Evolutionary conservation across 30 jellyfish, hydroid and myxozoan genomes (phyloP), one percentile per base, ranked within the genome.

Genomic region (Calvadosia cruxmelitensis): DNA sequence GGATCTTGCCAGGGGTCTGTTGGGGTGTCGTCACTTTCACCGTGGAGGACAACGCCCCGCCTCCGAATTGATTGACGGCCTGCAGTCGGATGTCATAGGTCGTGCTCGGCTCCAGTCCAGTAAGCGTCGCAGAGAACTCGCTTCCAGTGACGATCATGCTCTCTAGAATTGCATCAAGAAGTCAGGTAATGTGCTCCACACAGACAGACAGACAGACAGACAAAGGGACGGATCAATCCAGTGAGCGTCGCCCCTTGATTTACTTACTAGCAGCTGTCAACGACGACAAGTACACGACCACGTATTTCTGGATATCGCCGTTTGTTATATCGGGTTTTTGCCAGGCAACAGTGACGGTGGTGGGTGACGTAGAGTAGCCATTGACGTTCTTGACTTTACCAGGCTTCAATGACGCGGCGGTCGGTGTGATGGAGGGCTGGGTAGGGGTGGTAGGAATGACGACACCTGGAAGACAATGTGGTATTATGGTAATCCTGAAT

Each of bases 301-400:
- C 48, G 67, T 86, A 86, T 23, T 66, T 29, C 5, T 49, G 13
- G 42, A 86, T 86, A 3, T 50, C 81, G n/a, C 94, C 96, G 68
- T 86, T 86, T 36, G 93, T 63, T 20, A 84, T 34, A 7, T 78
- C 80, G 5, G 95, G 95, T 34, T 75, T 80, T 72, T 77, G 88
- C 95, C 95, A 84, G 13, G 93, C 53, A 20, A 84, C 42, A 34
- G 70, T 42, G 26, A 84, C 68, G 36, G 63, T 81, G 1, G 84
- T 67, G 0, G 84, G 20, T 32, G 95, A 71, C 52, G 53, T 78
- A 25, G 93, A 77, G 50, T 72, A 61, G 26, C 83, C 95, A 33
- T 71, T 70, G 57, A 84, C 83, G 64, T 84, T 77, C 50, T 63
- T 63, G 33, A 92, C 86, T 50, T 78, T 73, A 35, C 95, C 93